Evolutionary conservation across 2,797 vertebrate genomes (phyloP).

Genomic region (Molossus molossus): DNA sequence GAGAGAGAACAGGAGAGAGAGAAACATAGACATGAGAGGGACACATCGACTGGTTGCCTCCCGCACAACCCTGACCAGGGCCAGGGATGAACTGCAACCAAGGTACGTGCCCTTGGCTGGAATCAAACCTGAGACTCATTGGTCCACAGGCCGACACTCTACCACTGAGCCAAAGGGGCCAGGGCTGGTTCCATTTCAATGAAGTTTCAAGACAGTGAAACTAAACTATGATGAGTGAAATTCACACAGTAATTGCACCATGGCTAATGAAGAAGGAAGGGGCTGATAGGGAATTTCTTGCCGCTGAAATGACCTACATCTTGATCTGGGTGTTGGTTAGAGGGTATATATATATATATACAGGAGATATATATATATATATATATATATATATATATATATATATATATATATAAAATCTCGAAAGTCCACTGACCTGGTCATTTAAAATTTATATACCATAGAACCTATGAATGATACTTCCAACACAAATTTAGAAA

Average conservation of each 20-base stretch:
- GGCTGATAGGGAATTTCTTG: neutral
- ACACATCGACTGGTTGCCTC: no score
- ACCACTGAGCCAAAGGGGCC: no score
- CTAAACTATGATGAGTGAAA: neutral
- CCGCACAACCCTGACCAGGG: no score
- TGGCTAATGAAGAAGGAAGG: neutral
- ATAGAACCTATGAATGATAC: neutral
- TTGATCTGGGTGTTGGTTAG: neutral
- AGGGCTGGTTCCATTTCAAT: neutral
- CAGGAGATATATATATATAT: no score
- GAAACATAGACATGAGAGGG: no score
- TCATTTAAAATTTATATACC: neutral
- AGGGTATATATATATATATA: accelerated
- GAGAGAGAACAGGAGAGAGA: no score
- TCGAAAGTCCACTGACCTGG: neutral
- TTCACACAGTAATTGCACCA: accelerated
- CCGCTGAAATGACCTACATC: neutral
- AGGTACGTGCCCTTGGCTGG: no score
- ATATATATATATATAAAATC: no score
- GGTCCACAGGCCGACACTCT: no score
- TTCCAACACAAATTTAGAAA: neutral
- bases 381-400: no score
- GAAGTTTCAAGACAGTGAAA: neutral
- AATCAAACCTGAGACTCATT: no score
- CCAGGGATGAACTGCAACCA: no score